Evolutionary conservation across 1,140 invertebrate genomes (phyloP), one percentile per base, ranked within the genome.

Genomic region (Battus philenor): DNA sequence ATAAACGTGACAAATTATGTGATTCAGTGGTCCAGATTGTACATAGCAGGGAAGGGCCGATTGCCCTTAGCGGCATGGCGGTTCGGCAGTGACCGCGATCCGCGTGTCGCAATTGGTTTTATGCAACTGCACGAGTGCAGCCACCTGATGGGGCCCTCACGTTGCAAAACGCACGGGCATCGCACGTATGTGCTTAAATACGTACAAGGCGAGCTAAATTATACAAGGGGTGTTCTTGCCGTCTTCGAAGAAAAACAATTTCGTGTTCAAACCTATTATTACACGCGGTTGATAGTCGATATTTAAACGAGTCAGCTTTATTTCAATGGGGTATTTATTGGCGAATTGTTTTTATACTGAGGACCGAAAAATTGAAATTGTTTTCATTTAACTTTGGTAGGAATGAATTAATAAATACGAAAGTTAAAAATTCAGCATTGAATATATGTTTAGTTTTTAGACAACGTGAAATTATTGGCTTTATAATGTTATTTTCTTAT

Each of bases 41-140:
- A 53, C 36, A 44, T 44, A 46, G 51, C 50, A 71, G 72, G 76
- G 73, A 72, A 73, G 68, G 74, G 67, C 66, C 45, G 51, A 58
- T 20, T 76, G 79, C 79, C 79, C 79, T 83, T 83, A 83, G 67
- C 54, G 32, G 52, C 48, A 36, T 36, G 5, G 15, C 45, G 59
- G 59, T 41, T 67, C 76, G 78, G 71, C 79, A 83, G 79, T 83
- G 79, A 83, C 79, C 79, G 76, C 70, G 76, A 80, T 83, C 62
- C 68, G 63, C n/a, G 62, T 82, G 62, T 74, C 65, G 68, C 70
- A 83, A 83, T 51, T 34, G 29, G 45, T 39, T 77, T 83, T 79
- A 79, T 80, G 79, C 79, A 83, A 83, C 65, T 65, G 68, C 73
- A 68, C 60, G 49, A 69, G 56, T 76, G 71, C 73, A 82, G 70